Evolutionary conservation across 2,888 invertebrate species (phyloP).

Genomic region (Troglohyphantes excavatus): DNA sequence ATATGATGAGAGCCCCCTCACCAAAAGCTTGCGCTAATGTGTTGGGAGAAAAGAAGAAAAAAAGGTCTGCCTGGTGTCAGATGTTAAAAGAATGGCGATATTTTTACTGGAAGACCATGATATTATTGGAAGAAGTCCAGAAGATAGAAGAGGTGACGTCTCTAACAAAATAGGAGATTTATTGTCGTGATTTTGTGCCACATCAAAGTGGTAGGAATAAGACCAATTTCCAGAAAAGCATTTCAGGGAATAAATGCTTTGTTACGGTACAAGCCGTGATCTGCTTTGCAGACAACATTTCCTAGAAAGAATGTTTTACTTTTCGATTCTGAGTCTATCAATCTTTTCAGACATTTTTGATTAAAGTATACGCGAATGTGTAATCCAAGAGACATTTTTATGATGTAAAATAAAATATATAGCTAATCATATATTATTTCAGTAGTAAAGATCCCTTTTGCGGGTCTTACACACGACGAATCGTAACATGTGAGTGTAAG

Average conservation of each 20-base stretch:
- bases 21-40: slow-evolving; percentile 58
- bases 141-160: slow-evolving; percentile 21
- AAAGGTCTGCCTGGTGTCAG: slow-evolving; percentile 56
- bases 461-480: too few species aligned
- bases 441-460: too few species aligned
- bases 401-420: too few species aligned
- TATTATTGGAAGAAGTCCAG: slow-evolving; percentile 64
- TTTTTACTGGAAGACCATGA: slow-evolving; percentile 42
- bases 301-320: neutral
- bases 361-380: too few species aligned
- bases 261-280: neutral
- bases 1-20: slow-evolving; percentile 51
- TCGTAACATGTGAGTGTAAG: too few species aligned
- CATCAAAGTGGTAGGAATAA: slow-evolving; percentile 25
- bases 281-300: neutral
- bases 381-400: too few species aligned
- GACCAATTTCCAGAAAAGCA: neutral
- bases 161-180: slow-evolving; percentile 37
- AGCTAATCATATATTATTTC: too few species aligned
- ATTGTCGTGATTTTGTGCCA: slow-evolving; percentile 40
- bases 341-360: too few species aligned
- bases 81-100: slow-evolving; percentile 65
- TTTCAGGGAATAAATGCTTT: slow-evolving; percentile 16
- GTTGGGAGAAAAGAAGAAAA: slow-evolving; percentile 21
- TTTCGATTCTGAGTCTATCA: neutral